Evolutionary conservation across 2,797 vertebrate species (phyloP), one percentile per base, ranked within the genome.

Genomic region (Sorex maritimensis): DNA sequence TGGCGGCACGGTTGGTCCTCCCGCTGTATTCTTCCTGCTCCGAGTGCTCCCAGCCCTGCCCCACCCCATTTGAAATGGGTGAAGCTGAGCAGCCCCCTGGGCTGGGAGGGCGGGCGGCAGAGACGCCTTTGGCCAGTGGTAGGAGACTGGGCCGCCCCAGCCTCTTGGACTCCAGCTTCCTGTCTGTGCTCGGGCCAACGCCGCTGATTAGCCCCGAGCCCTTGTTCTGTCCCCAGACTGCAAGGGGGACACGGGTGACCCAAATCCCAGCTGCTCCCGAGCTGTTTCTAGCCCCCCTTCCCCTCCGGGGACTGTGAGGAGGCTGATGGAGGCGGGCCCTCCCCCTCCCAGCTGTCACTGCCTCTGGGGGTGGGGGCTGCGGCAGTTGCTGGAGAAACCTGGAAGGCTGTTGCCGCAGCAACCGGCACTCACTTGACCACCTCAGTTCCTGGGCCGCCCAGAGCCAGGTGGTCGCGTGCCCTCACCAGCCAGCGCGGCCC

Each of bases 371-470:
- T 87, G 97, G 97, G 92, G 96, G 92, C 88, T 71, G 91, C 80
- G 93, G 92, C 92, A 55, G 95, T 97, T 96, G 95, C 94, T 96
- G 94, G 91, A 96, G 97, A 96, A 97, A 97, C 87, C 89, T 92
- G 94, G 74, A 93, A 96, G 78, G 88, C 92, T 95, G 97, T 96
- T 97, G 96, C 95, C 41, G 0, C 86, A 96, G 96, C 93, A 97
- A 97, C 96, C 88, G 52, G 92, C 63, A 86, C 94, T 90, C 83
- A 14, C 63, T 92, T 90, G 96, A 97, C 95, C 95, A 93, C 63
- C 92, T 67, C 58, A 74, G 24, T 81, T 93, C 95, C 94, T 81
- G 88, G 81, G 77, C 41, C 63, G 73, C 38, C 88, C 79, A 75
- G 69, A 89, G 58, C 82, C 88, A 88, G 92, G 94, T 89, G 92